Evolutionary conservation across 2,113 vertebrate genomes (phyloP), one percentile per base, ranked within the genome.

Genomic region (Chloropsis cyanopogon): DNA sequence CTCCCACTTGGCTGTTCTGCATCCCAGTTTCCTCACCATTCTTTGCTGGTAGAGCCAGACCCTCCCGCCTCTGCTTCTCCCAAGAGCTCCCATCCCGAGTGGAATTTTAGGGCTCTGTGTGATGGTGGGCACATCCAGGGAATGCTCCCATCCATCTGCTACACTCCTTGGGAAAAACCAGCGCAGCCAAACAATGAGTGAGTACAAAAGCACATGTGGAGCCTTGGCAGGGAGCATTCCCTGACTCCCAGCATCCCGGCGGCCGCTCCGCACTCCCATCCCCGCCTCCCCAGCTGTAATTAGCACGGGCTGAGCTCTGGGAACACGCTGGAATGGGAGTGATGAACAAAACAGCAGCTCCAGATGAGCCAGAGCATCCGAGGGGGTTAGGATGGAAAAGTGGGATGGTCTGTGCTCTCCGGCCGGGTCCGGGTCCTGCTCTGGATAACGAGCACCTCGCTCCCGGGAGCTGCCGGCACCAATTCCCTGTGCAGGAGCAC

Each of bases 281-380:
- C 6, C 92, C 73, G 90, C 93, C 71, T 85, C 92, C 94, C 94
- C 75, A 61, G 64, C 92, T 88, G 94, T 92, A 97, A 97, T 97
- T 96, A 96, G 93, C 14, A 19, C 50, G 15, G 91, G 88, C 94
- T 90, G 94, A 96, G 90, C 92, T 56, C 96, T 96, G 95, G 96
- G 94, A 96, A 97, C 39, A 7, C 0, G 3, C 79, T 96, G 95
- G 33, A 92, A 86, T 69, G 57, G 87, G 24, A 75, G 47, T 96
- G 93, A 96, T 96, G 95, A 90, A 85, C 96, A 96, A 97, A 96
- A 97, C 95, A 97, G 95, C 94, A 94, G 92, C 93, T 94, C 88
- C 93, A 95, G 92, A 96, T 90, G 93, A 93, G 86, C 17, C 2
- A 93, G 84, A 86, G 90, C 82, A 88, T 88, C 65, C 11, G 82